Conservation (phyloP, 2,888 invertebrate genomes). For the Euplagia quadripunctaria region DNA sequence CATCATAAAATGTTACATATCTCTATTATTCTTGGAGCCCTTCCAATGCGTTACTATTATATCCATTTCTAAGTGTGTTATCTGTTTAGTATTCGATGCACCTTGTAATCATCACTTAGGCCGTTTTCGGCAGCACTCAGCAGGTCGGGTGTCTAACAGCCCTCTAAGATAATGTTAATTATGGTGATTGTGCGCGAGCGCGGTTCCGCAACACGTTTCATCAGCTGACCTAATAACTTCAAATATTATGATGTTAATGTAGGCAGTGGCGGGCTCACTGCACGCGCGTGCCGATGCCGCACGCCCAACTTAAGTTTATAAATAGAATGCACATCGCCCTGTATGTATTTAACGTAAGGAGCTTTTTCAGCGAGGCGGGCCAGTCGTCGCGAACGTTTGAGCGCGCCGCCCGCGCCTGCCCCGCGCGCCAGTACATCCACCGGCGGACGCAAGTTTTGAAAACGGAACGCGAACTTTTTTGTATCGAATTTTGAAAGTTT, state of each 20-base stretch:
- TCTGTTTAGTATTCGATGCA: conserved; percentile 56
- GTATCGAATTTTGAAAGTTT: conserved; percentile 51
- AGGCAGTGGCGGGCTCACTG: conserved; percentile 65
- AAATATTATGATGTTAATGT: conserved; percentile 80
- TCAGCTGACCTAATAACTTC: conserved; percentile 81
- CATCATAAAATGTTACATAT: conserved; percentile 66
- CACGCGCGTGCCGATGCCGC: conserved; percentile 77
- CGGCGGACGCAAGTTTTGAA: conserved; percentile 65
- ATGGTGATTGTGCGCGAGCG: conserved; percentile 43
- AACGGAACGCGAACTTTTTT: conserved; percentile 63
- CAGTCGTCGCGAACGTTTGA: conserved; percentile 76
- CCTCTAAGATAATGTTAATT: conserved; percentile 38
- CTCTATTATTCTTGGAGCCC: conserved; percentile 75
- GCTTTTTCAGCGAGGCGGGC: conserved; percentile 78
- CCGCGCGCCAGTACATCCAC: conserved; percentile 56
- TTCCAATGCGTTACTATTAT: conserved; percentile 69
- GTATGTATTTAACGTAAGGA: conserved; percentile 81
- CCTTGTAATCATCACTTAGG: conserved; percentile 4
- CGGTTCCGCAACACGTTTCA: conserved; percentile 70
- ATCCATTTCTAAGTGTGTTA: conserved; percentile 46
- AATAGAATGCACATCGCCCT: conserved; percentile 84
- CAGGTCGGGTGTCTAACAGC: conserved; percentile 11
- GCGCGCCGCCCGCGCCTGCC: conserved; percentile 77
- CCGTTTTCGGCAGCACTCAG: conserved; percentile 8
- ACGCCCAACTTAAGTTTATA: conserved; percentile 83